These are phyloP conservation scores for Callionymus lyra DNA, from an alignment of 2,113 vertebrate species.

Conservation along the genomic window DNA sequence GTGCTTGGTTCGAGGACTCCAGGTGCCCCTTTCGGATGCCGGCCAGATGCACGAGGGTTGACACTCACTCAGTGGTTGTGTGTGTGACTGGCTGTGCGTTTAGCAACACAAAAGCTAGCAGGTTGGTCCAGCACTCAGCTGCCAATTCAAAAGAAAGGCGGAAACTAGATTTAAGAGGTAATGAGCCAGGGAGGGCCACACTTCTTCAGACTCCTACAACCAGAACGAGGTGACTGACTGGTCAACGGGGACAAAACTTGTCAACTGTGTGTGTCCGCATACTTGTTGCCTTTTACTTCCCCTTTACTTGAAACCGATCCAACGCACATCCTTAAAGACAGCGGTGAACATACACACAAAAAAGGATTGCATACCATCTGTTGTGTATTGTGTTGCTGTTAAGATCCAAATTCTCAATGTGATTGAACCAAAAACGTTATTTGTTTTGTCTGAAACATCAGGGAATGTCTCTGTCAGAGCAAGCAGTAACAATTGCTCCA, in stretches of 20 bases:
- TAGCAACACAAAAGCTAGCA: constrained; percentile 31
- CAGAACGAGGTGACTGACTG: constrained; percentile 18
- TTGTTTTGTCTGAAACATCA: too few species aligned
- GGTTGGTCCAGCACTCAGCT: constrained; percentile 45
- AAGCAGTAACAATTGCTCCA: too few species aligned
- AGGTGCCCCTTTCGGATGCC: constrained; percentile 29
- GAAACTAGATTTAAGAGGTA: constrained; percentile 42
- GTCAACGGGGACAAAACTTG: constrained; percentile 4
- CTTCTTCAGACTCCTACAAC: constrained; percentile 9
- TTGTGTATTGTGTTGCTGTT: too few species aligned
- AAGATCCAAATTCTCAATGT: too few species aligned
- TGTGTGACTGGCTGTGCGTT: constrained; percentile 12
- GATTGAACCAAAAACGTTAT: too few species aligned
- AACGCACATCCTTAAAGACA: too few species aligned
- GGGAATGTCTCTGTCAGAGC: too few species aligned
- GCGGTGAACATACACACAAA: too few species aligned
- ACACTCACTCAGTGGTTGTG: constrained; percentile 5
- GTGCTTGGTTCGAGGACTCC: constrained; percentile 20
- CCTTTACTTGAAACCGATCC: too few species aligned
- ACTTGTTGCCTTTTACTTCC: background rate
- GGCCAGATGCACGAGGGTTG: constrained; percentile 4
- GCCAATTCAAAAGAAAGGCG: constrained; percentile 30
- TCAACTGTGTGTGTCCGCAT: constrained; percentile 1
- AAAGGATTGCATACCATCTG: too few species aligned
- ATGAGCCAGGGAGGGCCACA: constrained; percentile 36